Percentiles rank a stretch among this genome's conserved stretches.
Conservation (phyloP, 2,888 invertebrate species). For the Caenorhabditis zanzibari region DNA sequence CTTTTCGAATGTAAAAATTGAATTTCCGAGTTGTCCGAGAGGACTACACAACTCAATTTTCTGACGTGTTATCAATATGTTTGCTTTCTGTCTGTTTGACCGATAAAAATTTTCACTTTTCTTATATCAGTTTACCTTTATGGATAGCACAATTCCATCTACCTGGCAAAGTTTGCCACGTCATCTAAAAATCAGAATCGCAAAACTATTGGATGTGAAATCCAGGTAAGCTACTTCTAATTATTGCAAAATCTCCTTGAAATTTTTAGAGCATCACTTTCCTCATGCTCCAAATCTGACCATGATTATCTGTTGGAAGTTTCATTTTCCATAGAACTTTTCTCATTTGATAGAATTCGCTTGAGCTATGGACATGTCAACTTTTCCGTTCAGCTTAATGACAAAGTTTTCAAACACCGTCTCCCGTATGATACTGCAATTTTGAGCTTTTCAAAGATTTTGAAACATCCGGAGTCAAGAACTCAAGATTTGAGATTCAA, state of each 20-base stretch:
- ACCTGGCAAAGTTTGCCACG: background rate
- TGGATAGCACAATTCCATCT: too few relatives aligned
- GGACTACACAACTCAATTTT: too few relatives aligned
- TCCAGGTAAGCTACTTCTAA: background rate
- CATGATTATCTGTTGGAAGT: background rate
- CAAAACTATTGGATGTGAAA: background rate
- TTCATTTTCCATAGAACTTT: background rate
- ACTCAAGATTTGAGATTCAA: background rate
- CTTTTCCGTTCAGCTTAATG: too few relatives aligned
- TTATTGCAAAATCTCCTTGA: background rate
- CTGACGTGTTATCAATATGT: too few relatives aligned
- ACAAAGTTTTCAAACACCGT: background rate
- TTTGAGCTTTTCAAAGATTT: background rate
- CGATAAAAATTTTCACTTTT: too few relatives aligned
- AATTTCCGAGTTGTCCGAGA: too few relatives aligned
- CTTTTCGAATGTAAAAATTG: too few relatives aligned
- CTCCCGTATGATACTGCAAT: background rate
- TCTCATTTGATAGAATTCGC: background rate
- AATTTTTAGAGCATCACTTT: background rate
- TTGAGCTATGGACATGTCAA: background rate
- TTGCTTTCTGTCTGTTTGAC: too few relatives aligned
- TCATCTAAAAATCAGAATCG: constrained; percentile 1
- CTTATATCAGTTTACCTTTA: too few relatives aligned
- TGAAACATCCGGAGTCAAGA: background rate
- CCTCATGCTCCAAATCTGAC: background rate